Conservation (phyloP, 2,888 invertebrate genomes). For the Perizoma affinitatum region DNA sequence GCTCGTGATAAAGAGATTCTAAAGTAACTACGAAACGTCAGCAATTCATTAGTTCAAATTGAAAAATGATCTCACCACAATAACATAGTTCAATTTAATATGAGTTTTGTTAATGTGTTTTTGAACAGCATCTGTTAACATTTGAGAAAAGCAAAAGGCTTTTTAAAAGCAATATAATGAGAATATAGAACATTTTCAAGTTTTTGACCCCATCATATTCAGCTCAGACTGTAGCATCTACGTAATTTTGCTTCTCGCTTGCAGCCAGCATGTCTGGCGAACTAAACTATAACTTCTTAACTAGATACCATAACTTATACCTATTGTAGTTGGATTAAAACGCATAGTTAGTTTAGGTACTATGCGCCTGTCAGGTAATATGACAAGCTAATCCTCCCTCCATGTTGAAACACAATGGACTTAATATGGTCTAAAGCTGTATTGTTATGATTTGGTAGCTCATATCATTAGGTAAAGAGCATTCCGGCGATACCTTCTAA, state of each 20-base stretch:
- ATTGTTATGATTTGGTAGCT: constrained; percentile 1
- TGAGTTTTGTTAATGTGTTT: too few species aligned
- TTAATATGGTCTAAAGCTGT: background rate
- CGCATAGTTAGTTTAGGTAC: constrained; percentile 6
- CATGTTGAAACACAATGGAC: background rate
- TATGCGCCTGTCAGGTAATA: constrained; percentile 9
- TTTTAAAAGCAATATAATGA: background rate
- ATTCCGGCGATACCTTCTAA: background rate
- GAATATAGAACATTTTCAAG: background rate
- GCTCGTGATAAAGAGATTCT: too few species aligned
- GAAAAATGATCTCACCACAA: too few species aligned
- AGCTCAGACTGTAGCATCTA: constrained; percentile 13
- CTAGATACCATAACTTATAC: background rate
- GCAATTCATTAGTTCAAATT: too few species aligned
- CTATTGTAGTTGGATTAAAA: constrained; percentile 1
- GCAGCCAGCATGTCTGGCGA: background rate
- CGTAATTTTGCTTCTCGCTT: constrained; percentile 9
- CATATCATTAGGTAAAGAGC: background rate
- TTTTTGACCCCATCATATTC: constrained; percentile 13
- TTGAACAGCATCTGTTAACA: too few species aligned
- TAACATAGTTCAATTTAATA: too few species aligned
- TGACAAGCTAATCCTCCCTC: constrained; percentile 18
- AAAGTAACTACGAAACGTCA: too few species aligned
- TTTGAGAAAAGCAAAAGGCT: background rate
- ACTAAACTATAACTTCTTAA: constrained; percentile 1